Base-by-base conservation (phyloP, 2,888 invertebrate species). In the Drosophila buzzatii region DNA sequence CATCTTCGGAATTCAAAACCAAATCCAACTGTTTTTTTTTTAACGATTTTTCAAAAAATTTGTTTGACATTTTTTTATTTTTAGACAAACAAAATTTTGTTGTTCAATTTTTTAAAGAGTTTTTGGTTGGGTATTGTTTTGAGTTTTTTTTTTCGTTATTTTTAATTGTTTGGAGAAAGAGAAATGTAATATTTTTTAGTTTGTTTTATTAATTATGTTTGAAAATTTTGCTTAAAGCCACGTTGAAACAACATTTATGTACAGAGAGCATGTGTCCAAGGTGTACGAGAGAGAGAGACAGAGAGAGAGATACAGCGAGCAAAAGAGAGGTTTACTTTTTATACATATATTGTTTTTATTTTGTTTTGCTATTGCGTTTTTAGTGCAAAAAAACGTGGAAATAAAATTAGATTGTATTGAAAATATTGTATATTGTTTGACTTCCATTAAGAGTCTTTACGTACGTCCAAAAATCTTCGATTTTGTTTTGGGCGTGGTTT, bases 1-100 rank as follows among this genome's bases (percentile, higher is more conserved):
- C 98, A 89, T 96, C 96, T 91, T 97, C 97, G 92, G 97, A 97
- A 94, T 99, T 98, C 93, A 99, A 96, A 94, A 97, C 96, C 94
- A 99, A 96, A 95, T 99, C 98, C 95, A 99, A 95, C 97, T 98
- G 95, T 94, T 84, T 82, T 85, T 84, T 82, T 85, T 86, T 85
- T 57, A 59, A 73, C 42, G 41, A 64, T 60, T 85, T 80, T 77
- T 82, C 61, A 8, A 42, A 70, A 86, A 79, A 83, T 82, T 64
- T 33, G 64, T 82, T 82, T 76, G 60, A 23, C 23, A 23, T 23
- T 16, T 55, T 49, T 59, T 53, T 59, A n/a, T n/a, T 42, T 23
- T 16, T 27, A 27, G 39, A 56, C 62, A 85, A 85, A 71, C 70
- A 9, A 73, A 73, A 23, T 23, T 23, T 84, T 77, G 69, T 57